phyloP scores from a whole-genome alignment of 2,888 invertebrate genomes.

The Venusia cambrica region DNA sequence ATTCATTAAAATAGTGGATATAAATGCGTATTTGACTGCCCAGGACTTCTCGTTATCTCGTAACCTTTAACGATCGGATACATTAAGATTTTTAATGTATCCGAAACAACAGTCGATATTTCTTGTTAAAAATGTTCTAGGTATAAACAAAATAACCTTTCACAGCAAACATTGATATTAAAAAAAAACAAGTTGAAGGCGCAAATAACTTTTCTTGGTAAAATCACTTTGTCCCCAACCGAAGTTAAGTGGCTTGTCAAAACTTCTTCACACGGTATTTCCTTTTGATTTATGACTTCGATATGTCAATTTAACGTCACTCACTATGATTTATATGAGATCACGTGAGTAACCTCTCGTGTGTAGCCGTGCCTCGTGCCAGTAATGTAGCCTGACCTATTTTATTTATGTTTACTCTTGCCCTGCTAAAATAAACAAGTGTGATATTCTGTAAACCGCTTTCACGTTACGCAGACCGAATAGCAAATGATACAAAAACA shows the following conservation, averaged over 20 bases:
- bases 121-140: too few species aligned
- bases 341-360: slow-evolving; percentile 48
- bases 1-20: too few species aligned
- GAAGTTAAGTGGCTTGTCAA: slow-evolving; percentile 71
- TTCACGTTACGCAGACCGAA: too few species aligned
- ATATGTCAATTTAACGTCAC: slow-evolving; percentile 75
- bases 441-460: slow-evolving; percentile 5
- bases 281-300: slow-evolving; percentile 74
- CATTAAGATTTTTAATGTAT: too few species aligned
- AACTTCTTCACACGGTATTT: slow-evolving; percentile 70
- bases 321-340: slow-evolving; percentile 73
- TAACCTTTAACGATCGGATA: too few species aligned
- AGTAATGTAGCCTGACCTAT: slow-evolving; percentile 9
- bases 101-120: too few species aligned
- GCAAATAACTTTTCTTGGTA: slow-evolving; percentile 42
- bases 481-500: too few species aligned
- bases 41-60: too few species aligned
- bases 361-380: too few species aligned
- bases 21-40: too few species aligned
- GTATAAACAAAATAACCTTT: not conserved
- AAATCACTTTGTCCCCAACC: slow-evolving; percentile 55
- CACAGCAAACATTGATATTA: slow-evolving; percentile 1
- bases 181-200: slow-evolving; percentile 7
- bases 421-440: slow-evolving; percentile 15
- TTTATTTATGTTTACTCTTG: slow-evolving; percentile 8